phyloP scores from a whole-genome alignment of 2,888 invertebrate genomes.

The Crossocerus cetratus region DNA sequence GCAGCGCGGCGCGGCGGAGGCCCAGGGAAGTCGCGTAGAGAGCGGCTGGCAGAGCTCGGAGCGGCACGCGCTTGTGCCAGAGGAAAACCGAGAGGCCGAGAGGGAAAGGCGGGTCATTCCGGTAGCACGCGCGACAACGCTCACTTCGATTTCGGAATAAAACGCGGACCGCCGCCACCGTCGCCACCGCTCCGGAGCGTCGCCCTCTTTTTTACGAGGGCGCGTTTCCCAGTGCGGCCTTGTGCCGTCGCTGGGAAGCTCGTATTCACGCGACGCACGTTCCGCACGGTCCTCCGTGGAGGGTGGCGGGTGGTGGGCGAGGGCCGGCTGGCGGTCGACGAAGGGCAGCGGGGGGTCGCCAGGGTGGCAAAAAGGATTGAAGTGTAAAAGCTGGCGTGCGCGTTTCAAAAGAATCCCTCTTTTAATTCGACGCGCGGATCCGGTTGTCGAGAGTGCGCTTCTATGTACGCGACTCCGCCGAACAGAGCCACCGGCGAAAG shows the following conservation, averaged over 20 bases:
- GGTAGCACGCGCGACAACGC: constrained; percentile 38
- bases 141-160: constrained; percentile 55
- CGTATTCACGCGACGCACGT: constrained; percentile 46
- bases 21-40: neutral
- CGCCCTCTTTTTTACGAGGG: constrained; percentile 16
- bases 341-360: no score
- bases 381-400: constrained; percentile 46
- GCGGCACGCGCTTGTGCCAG: no score
- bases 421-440: constrained; percentile 50
- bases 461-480: constrained; percentile 24
- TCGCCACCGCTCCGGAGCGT: neutral
- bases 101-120: constrained; percentile 38
- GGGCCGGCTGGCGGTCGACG: no score
- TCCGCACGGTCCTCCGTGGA: constrained; percentile 10
- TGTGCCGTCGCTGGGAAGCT: constrained; percentile 19
- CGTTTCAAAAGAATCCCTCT: constrained; percentile 50
- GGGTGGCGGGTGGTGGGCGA: neutral
- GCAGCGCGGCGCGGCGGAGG: constrained; percentile 4
- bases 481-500: neutral
- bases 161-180: constrained; percentile 20
- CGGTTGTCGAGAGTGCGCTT: constrained; percentile 36
- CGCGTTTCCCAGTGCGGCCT: constrained; percentile 3
- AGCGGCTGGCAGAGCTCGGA: no score
- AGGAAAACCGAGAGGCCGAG: neutral
- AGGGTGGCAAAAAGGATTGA: constrained; percentile 31